A percentile compares a stretch with the other conserved stretches of the same genome.
Evolutionary conservation across 1,140 invertebrate genomes (phyloP).

Genomic region (Dufourea novaeangliae): DNA sequence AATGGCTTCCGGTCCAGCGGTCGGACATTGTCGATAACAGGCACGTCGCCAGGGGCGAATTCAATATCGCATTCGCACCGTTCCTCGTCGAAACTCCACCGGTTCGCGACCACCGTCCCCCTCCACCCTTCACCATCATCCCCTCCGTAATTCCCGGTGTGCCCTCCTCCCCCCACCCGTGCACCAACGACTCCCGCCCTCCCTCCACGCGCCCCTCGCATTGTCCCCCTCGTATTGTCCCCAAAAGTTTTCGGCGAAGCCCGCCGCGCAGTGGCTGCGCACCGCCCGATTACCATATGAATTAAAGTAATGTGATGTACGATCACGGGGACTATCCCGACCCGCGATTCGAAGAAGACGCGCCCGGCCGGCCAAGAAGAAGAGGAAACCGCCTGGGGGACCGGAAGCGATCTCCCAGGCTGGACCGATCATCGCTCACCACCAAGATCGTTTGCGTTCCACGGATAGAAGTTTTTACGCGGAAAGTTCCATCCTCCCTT

Average conservation of each 20-base stretch:
- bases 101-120: conserved; percentile 10
- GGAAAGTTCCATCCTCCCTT: not conserved
- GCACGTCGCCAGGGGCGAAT: conserved; percentile 73
- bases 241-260: conserved; percentile 77
- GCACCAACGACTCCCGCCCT: not conserved
- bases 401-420: conserved; percentile 28
- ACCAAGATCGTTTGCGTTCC: no score
- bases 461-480: not conserved
- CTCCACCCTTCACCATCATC: not conserved
- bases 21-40: conserved; percentile 81
- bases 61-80: conserved; percentile 77
- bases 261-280: conserved; percentile 65
- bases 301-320: conserved; percentile 81
- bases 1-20: conserved; percentile 79
- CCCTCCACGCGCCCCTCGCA: conserved; percentile 57
- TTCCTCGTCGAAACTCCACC: conserved; percentile 48
- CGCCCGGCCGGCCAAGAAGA: conserved; percentile 13
- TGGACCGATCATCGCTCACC: conserved; percentile 13
- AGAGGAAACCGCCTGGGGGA: conserved; percentile 23
- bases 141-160: not conserved
- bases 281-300: conserved; percentile 79
- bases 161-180: conserved; percentile 16
- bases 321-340: conserved; percentile 55
- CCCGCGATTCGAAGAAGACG: conserved; percentile 54
- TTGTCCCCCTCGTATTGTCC: conserved; percentile 78